Evolutionary conservation across 2,113 vertebrate species (phyloP).

Genomic region (Nothoprocta pentlandii): DNA sequence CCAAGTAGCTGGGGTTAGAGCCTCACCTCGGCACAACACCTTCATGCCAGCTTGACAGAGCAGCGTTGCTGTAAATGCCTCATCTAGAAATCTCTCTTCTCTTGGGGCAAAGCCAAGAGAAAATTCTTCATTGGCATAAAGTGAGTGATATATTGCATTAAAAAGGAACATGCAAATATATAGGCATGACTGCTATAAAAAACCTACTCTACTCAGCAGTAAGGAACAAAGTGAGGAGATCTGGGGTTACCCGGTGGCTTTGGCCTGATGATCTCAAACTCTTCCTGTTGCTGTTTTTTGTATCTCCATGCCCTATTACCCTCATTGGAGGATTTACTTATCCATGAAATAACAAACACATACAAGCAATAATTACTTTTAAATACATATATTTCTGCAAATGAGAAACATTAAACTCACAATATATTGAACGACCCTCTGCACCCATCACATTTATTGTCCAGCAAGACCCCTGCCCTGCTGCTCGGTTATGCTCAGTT

Average conservation of each 20-base stretch:
- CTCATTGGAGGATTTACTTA: neutral
- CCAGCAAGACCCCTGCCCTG: neutral
- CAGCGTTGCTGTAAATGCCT: neutral
- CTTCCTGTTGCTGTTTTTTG: neutral
- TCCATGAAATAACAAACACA: neutral
- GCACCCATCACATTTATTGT: neutral
- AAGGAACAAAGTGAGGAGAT: neutral
- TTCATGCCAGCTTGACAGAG: neutral
- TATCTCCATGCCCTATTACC: neutral
- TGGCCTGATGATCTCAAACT: neutral
- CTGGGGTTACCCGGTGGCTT: neutral
- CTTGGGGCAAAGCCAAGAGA: neutral
- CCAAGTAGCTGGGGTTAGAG: neutral
- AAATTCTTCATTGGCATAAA: neutral
- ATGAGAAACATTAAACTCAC: neutral
- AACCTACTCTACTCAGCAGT: neutral
- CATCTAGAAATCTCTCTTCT: neutral
- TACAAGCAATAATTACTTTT: neutral
- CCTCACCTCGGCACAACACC: neutral
- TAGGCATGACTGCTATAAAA: neutral
- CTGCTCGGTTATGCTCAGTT: neutral
- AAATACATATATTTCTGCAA: neutral
- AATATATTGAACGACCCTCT: fast-evolving
- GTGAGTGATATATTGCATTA: neutral
- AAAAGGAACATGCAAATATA: neutral